Evolutionary conservation across 2,888 invertebrate species (phyloP).

Genomic region (Serripes groenlandicus): DNA sequence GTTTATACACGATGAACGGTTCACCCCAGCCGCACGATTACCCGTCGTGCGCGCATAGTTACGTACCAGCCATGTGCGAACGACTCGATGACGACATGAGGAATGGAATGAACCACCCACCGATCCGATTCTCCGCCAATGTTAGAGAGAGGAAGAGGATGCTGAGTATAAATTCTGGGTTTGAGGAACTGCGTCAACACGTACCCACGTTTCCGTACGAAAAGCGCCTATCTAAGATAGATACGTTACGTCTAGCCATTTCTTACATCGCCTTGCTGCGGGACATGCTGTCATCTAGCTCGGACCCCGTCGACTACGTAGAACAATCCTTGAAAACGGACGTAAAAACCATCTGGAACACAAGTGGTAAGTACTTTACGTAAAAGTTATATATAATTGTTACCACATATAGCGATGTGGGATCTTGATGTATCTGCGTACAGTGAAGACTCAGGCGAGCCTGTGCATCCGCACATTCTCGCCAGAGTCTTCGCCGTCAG

Average conservation of each 20-base stretch:
- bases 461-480: too few species aligned
- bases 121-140: conserved; percentile 95
- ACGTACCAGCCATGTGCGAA: conserved; percentile 26
- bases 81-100: conserved; percentile 51
- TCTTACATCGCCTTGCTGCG: conserved; percentile 96
- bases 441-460: too few species aligned
- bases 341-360: conserved; percentile 96
- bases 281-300: conserved; percentile 91
- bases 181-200: conserved; percentile 98
- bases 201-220: conserved; percentile 99
- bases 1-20: conserved; percentile 4
- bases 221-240: conserved; percentile 99
- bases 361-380: conserved; percentile 94
- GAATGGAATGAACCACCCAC: conserved; percentile 29
- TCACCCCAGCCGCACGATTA: conserved; percentile 33
- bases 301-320: conserved; percentile 97
- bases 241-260: conserved; percentile 98
- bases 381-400: too few species aligned
- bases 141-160: conserved; percentile 98
- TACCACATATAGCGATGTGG: too few species aligned
- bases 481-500: too few species aligned
- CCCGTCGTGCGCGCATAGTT: conserved; percentile 54
- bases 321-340: conserved; percentile 92
- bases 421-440: too few species aligned
- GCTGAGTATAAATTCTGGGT: conserved; percentile 97